These are phyloP conservation scores for Perizoma affinitatum DNA, from an alignment of 2,888 invertebrate genomes.

Conservation along the genomic window DNA sequence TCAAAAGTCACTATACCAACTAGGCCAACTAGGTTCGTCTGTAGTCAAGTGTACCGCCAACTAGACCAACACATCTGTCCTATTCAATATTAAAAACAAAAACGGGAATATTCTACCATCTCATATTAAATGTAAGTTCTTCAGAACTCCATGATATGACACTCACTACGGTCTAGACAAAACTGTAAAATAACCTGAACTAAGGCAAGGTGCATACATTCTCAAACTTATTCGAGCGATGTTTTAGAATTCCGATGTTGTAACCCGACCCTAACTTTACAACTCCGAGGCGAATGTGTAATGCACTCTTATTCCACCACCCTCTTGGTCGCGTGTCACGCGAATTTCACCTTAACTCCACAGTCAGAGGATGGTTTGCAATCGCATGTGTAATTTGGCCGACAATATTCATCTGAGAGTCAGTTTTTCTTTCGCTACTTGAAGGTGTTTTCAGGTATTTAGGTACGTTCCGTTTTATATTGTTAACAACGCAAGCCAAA, in stretches of 20 bases:
- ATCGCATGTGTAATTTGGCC: constrained; percentile 24
- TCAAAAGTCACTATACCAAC: too few relatives aligned
- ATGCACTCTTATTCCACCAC: constrained; percentile 52
- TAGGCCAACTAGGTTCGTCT: too few relatives aligned
- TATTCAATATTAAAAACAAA: too few relatives aligned
- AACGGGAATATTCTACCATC: too few relatives aligned
- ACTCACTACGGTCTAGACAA: constrained; percentile 3
- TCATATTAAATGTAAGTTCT: too few relatives aligned
- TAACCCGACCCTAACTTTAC: constrained; percentile 56
- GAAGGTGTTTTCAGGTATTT: constrained; percentile 50
- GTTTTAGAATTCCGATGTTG: constrained; percentile 54
- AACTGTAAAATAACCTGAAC: constrained; percentile 12
- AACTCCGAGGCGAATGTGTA: constrained; percentile 55
- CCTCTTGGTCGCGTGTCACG: constrained; percentile 8
- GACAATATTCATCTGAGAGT: constrained; percentile 44
- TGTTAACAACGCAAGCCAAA: constrained; percentile 43
- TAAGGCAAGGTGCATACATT: constrained; percentile 17
- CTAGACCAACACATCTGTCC: too few relatives aligned
- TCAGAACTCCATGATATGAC: too few relatives aligned
- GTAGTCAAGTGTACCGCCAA: too few relatives aligned
- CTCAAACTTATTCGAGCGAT: constrained; percentile 25
- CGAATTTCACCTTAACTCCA: constrained; percentile 32
- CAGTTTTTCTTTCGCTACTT: constrained; percentile 52
- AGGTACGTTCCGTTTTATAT: constrained; percentile 48
- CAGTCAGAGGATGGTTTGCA: constrained; percentile 17